These are phyloP conservation scores for Bombyx mori DNA, from an alignment of 1,140 invertebrate genomes.

Conservation along the genomic window ASM3026992v2 NC_085121.1:8078501-8079000, in stretches of 20 bases:
- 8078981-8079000: conserved; percentile 18
- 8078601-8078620: neutral
- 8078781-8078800: conserved; percentile 13
- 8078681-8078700: conserved; percentile 4
- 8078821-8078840: conserved; percentile 1
- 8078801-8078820: conserved; percentile 23
- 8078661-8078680: conserved; percentile 4
- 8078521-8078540: no score
- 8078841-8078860: neutral
- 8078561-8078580: no score
- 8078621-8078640: no score
- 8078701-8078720: neutral
- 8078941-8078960: conserved; percentile 8
- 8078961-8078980: conserved; percentile 20
- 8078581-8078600: neutral
- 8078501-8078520: neutral
- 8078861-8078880: conserved; percentile 11
- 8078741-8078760: conserved; percentile 1
- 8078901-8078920: conserved; percentile 10
- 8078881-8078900: conserved; percentile 8
- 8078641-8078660: neutral
- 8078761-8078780: conserved; percentile 18
- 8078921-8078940: conserved; percentile 15
- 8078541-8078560: no score
- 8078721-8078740: conserved; percentile 3